A percentile compares a stretch with the other conserved stretches of the same genome.
phyloP scores from a whole-genome alignment of 2,888 invertebrate genomes.

The Boloria euphrosyne region DNA sequence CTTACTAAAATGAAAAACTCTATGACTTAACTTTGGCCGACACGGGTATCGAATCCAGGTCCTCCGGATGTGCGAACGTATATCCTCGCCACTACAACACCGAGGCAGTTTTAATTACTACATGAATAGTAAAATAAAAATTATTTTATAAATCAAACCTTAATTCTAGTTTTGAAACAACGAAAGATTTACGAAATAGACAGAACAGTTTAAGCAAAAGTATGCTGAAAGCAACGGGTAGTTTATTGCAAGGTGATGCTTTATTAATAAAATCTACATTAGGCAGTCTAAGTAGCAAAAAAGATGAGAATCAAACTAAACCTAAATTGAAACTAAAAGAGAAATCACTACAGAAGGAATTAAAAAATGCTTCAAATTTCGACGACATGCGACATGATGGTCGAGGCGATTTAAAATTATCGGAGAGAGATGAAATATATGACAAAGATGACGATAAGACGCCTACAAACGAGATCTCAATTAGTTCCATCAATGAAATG shows the following conservation, averaged over 20 bases:
- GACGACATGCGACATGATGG: slow-evolving; percentile 61
- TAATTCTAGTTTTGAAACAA: slow-evolving; percentile 67
- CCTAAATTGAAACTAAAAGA: slow-evolving; percentile 63
- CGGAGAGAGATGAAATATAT: slow-evolving; percentile 58
- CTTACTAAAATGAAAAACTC: no score
- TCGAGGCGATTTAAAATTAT: slow-evolving; percentile 54
- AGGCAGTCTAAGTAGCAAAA: slow-evolving; percentile 59
- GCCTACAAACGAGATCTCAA: slow-evolving; percentile 76
- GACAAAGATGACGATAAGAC: slow-evolving; percentile 74
- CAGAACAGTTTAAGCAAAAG: slow-evolving; percentile 76
- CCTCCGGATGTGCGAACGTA: no score
- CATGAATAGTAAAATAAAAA: no score
- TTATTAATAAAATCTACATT: slow-evolving; percentile 70
- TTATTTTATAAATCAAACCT: no score
- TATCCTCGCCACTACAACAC: no score
- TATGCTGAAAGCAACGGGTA: slow-evolving; percentile 72
- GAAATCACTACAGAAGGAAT: slow-evolving; percentile 63
- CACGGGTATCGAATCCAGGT: no score
- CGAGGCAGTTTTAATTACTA: no score
- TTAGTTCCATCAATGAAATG: slow-evolving; percentile 76
- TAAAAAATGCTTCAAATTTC: slow-evolving; percentile 70
- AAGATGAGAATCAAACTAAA: slow-evolving; percentile 62
- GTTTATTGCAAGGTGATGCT: slow-evolving; percentile 71
- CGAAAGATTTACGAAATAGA: slow-evolving; percentile 73
- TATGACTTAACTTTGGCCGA: no score